Base-by-base conservation (phyloP, 2,113 vertebrate species). In the Oenanthe oenanthe region DNA sequence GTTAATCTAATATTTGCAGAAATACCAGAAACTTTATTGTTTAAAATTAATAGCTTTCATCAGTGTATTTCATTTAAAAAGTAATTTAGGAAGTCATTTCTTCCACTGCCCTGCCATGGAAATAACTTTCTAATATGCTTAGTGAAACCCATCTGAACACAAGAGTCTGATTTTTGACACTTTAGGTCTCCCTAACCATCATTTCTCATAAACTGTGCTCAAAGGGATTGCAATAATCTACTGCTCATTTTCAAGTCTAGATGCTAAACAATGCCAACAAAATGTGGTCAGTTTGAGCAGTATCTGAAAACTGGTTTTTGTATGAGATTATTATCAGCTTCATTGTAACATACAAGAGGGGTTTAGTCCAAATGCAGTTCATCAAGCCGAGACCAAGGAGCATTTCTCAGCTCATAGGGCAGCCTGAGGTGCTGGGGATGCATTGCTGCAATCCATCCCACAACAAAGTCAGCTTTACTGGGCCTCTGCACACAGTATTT, bases 1-100 rank as follows among this genome's bases (percentile, higher is more conserved):
- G 72, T 42, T 74, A 70, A 48, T 73, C 13, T 25, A 10, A 8
- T 40, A 72, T 40, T 76, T 93, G 36, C n/a, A 88, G 62, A 88
- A 79, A 62, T 25, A 42, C 2, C 5, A 62, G 13, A 10, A 72
- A 67, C 8, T 45, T 75, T 26, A 54, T 53, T 79, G 28, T 61
- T 80, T 13, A 73, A 77, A 72, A 86, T 89, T 21, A 77, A 54
- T 76, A 62, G 13, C 24, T 87, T 84, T 84, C 60, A 74, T 74
- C 61, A 58, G 32, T 84, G 56, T 84, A 75, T 71, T 85, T 78
- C 2, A 71, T 87, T 79, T 0, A 58, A 83, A 84, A 84, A 43
- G 9, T 60, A 51, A 82, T 72, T 89, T 56, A 42, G 19, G 19
- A 84, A 62, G 20, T 21, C 45, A 78, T 56, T 85, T 78, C 14